phyloP scores from a whole-genome alignment of 1,140 invertebrate species.

The Leptoteleia sp. region DNA sequence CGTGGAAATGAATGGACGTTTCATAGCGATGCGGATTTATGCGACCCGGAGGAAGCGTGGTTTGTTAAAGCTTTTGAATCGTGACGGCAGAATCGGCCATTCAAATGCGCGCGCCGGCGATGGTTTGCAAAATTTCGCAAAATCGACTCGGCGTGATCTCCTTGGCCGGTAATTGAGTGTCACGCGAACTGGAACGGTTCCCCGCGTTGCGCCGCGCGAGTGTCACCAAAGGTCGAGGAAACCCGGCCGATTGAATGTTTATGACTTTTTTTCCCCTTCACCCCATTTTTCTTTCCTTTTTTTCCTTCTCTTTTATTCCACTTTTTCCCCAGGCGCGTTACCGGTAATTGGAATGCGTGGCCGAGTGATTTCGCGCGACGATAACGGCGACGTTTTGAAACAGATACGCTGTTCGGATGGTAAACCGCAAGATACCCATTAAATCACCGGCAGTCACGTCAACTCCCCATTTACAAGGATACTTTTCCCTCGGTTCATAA shows the following conservation, averaged over 20 bases:
- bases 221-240: constrained; percentile 50
- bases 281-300: too few relatives aligned
- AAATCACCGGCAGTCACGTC: too few relatives aligned
- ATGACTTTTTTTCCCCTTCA: constrained; percentile 36
- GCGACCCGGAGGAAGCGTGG: constrained; percentile 38
- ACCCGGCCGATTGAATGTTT: constrained; percentile 43
- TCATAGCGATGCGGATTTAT: constrained; percentile 54
- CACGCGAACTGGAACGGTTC: constrained; percentile 56
- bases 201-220: not conserved
- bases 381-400: too few relatives aligned
- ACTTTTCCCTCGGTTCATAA: too few relatives aligned
- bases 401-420: too few relatives aligned
- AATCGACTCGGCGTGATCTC: constrained; percentile 44
- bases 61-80: constrained; percentile 52
- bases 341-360: too few relatives aligned
- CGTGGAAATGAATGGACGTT: constrained; percentile 57
- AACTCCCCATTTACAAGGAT: too few relatives aligned
- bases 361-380: too few relatives aligned
- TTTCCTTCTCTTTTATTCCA: too few relatives aligned
- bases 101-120: constrained; percentile 43
- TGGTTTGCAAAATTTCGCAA: constrained; percentile 56
- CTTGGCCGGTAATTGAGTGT: constrained; percentile 51
- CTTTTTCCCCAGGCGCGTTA: too few relatives aligned
- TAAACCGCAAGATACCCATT: too few relatives aligned
- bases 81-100: constrained; percentile 52